Conservation (phyloP, 1,140 invertebrate species). For the Pachypsylla venusta region DNA sequence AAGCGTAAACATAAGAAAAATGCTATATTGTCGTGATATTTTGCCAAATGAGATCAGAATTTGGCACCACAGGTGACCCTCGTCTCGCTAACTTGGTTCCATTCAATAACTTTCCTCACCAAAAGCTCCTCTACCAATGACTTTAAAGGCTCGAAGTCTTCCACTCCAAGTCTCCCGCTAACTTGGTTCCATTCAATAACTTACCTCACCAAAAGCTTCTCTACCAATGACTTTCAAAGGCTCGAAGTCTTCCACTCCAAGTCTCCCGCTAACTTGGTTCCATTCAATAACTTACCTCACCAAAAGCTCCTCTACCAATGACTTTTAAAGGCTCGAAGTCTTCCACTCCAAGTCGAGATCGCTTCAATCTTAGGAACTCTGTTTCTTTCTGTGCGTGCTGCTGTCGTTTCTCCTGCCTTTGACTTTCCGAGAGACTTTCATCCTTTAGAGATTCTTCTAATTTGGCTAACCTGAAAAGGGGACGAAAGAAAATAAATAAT, state of each 20-base stretch:
- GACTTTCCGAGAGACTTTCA: conserved; percentile 70
- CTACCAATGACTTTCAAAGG: conserved; percentile 93
- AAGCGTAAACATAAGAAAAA: too few species aligned
- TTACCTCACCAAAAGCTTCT: conserved; percentile 92
- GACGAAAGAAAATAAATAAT: conserved; percentile 16
- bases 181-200: conserved; percentile 7
- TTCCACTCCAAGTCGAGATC: conserved; percentile 90
- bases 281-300: conserved; percentile 49
- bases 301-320: conserved; percentile 92
- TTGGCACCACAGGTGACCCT: too few species aligned
- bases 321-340: conserved; percentile 99
- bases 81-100: too few species aligned
- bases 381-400: conserved; percentile 97
- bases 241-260: conserved; percentile 97
- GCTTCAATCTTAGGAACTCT: conserved; percentile 89
- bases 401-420: conserved; percentile 72
- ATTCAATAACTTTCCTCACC: conserved; percentile 53
- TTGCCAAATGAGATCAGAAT: background rate
- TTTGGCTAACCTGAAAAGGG: conserved; percentile 56
- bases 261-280: conserved; percentile 36
- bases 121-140: conserved; percentile 93
- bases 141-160: conserved; percentile 96
- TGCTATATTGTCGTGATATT: too few species aligned
- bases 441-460: conserved; percentile 89
- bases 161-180: conserved; percentile 70